Percentiles rank a stretch among this genome's conserved stretches.
phyloP scores from a whole-genome alignment of 2,797 vertebrate species.

The Lates japonicus region DNA sequence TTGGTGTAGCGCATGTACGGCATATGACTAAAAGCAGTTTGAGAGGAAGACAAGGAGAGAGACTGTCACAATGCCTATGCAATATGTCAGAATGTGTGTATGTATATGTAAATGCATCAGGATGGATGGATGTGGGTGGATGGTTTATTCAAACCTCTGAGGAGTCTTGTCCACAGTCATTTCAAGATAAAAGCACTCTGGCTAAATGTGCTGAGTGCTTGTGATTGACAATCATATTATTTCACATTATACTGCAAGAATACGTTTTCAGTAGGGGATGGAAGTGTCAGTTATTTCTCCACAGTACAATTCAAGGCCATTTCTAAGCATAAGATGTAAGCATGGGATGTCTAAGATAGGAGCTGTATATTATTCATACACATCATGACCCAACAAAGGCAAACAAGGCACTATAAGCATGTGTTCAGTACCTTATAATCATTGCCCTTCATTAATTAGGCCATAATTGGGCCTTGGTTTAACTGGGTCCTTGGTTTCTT shows the following conservation, averaged over 20 bases:
- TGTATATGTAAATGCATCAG: conserved; percentile 14
- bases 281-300: not conserved
- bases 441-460: conserved; percentile 75
- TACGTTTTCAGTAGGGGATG: not conserved
- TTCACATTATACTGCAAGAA: conserved; percentile 15
- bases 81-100: conserved; percentile 44
- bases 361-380: not conserved
- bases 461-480: conserved; percentile 50
- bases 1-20: conserved; percentile 44
- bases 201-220: conserved; percentile 9
- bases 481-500: conserved; percentile 69
- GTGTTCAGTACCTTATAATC: conserved; percentile 22
- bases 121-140: conserved; percentile 6
- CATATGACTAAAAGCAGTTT: conserved; percentile 52
- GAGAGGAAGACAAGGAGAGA: conserved; percentile 47
- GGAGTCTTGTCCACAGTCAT: conserved; percentile 1
- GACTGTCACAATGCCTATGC: conserved; percentile 68
- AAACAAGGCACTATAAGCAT: conserved; percentile 2
- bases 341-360: not conserved
- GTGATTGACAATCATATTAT: conserved; percentile 2
- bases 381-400: conserved; percentile 25
- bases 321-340: not conserved
- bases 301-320: not conserved
- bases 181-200: conserved; percentile 25
- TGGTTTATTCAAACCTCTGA: conserved; percentile 2